Evolutionary conservation across 2,888 invertebrate species (phyloP).

Genomic region (Mamestra brassicae): DNA sequence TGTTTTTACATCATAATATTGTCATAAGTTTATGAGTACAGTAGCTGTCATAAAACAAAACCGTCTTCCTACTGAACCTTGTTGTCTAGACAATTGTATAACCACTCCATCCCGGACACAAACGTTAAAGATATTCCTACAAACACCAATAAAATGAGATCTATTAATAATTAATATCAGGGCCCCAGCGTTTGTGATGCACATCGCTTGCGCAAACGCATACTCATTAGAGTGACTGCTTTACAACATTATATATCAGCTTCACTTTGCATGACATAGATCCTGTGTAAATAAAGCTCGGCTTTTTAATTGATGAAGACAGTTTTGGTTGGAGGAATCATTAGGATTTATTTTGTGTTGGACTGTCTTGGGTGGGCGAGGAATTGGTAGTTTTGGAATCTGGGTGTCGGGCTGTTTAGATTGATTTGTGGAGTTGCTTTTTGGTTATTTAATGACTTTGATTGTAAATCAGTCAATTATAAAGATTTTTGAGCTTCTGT

Average conservation of each 20-base stretch:
- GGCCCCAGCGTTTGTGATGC: slow-evolving; percentile 59
- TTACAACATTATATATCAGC: slow-evolving; percentile 81
- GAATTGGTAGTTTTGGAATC: slow-evolving; percentile 3
- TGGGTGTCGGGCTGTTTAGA: background rate
- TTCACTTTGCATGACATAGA: slow-evolving; percentile 72
- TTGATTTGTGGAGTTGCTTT: background rate
- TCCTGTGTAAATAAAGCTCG: slow-evolving; percentile 64
- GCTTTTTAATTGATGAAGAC: slow-evolving; percentile 58
- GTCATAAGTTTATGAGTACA: background rate
- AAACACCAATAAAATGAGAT: slow-evolving; percentile 54
- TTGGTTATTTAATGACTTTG: background rate
- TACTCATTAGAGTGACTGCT: slow-evolving; percentile 80
- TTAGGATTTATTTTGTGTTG: slow-evolving; percentile 27
- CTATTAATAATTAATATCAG: slow-evolving; percentile 67
- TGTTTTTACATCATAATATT: background rate
- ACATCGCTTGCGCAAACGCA: slow-evolving; percentile 71
- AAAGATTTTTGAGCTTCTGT: background rate
- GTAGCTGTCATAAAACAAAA: background rate
- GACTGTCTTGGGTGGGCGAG: slow-evolving; percentile 29
- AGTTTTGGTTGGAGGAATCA: slow-evolving; percentile 40
- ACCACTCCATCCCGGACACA: slow-evolving; percentile 40
- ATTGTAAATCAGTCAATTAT: background rate
- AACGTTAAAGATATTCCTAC: slow-evolving; percentile 38
- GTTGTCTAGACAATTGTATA: slow-evolving; percentile 5
- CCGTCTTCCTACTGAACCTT: background rate